Percentiles rank a stretch among this genome's conserved stretches.
These are phyloP conservation scores for Silurus meridionalis DNA, from an alignment of 2,113 vertebrate genomes.

Conservation along the genomic window DNA sequence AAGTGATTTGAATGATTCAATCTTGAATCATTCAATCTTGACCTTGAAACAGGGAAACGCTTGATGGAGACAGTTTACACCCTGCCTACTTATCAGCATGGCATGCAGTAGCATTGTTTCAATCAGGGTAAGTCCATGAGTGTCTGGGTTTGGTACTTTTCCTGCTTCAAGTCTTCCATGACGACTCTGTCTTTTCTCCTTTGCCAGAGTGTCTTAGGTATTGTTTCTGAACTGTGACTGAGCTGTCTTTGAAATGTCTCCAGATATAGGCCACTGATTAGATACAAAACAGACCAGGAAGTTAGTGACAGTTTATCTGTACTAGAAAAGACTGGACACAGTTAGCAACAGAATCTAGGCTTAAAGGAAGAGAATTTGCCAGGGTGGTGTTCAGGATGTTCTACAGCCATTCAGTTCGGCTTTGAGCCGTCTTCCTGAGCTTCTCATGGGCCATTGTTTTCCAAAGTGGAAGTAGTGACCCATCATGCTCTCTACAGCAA, in stretches of 20 bases:
- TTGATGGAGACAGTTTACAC: background rate
- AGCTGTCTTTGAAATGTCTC: conserved; percentile 1
- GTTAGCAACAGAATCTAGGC: background rate
- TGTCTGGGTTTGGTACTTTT: conserved; percentile 26
- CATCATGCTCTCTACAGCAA: conserved; percentile 9
- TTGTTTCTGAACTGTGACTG: conserved; percentile 18
- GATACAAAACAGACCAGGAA: conserved; percentile 8
- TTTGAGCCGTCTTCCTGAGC: background rate
- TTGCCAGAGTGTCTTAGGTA: background rate
- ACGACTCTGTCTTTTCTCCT: conserved; percentile 15
- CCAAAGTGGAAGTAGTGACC: conserved; percentile 34
- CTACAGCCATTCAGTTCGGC: background rate
- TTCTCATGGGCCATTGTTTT: conserved; percentile 29
- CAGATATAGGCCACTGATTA: conserved; percentile 28
- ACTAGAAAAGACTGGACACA: background rate
- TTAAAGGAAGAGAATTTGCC: background rate
- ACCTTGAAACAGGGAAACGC: too few relatives aligned
- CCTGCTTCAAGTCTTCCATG: conserved; percentile 14
- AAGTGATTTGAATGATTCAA: background rate
- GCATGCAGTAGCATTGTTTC: background rate
- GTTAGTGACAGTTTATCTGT: conserved; percentile 11
- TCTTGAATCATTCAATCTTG: background rate
- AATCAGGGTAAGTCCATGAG: background rate
- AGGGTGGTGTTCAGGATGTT: conserved; percentile 28
- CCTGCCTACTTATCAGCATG: background rate